Base-by-base conservation (phyloP, 2,797 vertebrate species). In the Forpus xanthops region DNA sequence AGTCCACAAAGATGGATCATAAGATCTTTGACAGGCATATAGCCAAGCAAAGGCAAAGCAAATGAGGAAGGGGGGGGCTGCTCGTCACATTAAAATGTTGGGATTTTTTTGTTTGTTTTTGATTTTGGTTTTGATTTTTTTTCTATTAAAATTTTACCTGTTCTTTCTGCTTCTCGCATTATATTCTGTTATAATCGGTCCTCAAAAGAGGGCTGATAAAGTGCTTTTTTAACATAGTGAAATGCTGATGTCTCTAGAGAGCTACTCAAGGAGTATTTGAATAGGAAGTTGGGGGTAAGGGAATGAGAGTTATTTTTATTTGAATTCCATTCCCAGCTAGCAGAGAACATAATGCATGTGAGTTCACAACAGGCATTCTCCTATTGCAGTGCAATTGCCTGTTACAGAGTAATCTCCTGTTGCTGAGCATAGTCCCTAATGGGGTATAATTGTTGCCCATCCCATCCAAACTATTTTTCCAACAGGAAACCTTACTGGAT, bases 271-370 rank as follows among this genome's bases (percentile, higher is more conserved):
- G 28, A 78, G 7, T 31, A 66, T 6, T 37, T 35, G 66, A 73
- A 73, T 19, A 18, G 9, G 6, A n/a, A 7, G 14, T 12, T 1
- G 2, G 9, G 12, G 6, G 9, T 24, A 4, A 8, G 11, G 21
- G n/a, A 78, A 70, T 18, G 9, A 70, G 7, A 50, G 23, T 31
- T 79, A 58, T 28, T 76, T 88, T 81, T 86, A 65, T 86, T 64
- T 56, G 19, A 90, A 87, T 94, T 93, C 47, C 49, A 35, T 60
- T 94, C 60, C 41, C 27, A 79, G 13, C 28, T 25, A 64, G 12
- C 14, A 85, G 31, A 77, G 28, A 37, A 70, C 45, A 27, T 60
- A 50, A 37, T 45, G 6, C 1, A 1, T 37, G 8, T 39, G 33
- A 74, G 8, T 14, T 80, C 68, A 87, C 33, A 82, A 20, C 41